Base-by-base conservation (phyloP, 2,888 invertebrate species). In the Lasioglossum villosulum region DNA sequence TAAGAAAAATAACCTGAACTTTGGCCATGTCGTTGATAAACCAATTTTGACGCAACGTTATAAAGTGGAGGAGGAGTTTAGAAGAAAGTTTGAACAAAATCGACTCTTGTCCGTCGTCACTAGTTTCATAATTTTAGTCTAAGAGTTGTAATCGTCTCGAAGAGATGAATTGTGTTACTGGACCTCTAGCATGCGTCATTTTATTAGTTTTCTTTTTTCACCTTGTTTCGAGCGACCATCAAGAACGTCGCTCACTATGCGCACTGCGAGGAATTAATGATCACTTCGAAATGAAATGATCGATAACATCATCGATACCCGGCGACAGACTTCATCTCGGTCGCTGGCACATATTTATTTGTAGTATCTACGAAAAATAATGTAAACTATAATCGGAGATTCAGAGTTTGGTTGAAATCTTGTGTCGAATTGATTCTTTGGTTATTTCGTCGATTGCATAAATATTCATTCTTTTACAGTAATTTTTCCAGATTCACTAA, bases 171-270 rank as follows among this genome's bases (percentile, higher is more conserved):
- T 23, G 19, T 63, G 66, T 68, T 63, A 30, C 48, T 82, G 52
- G 76, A 78, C 70, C 78, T 84, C 73, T 78, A 73, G 30, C 83
- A 78, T 45, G 19, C 59, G n/a, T 23, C 52, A 16, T 63, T 68
- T 19, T 6, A 52, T 30, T 37, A 14, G n/a, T n/a, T n/a, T n/a
- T 56, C n/a, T 23, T 70, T 30, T 72, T 45, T 23, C 45, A 80
- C 27, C 8, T 48, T 66, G 45, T 42, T 66, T n/a, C 8, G 34
- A 12, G 56, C 63, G n/a, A 48, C 63, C 52, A 39, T 59, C 23
- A 88, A 89, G 76, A 89, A 89, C 80, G 78, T 75, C 81, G 59
- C 72, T 34, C 78, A 16, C 79, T 86, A 88, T 27, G 27, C 56
- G 19, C 82, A 68, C 37, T 75, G 14, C 59, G 34, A 68, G 39